These are phyloP conservation scores for Himalopsyche tibetana DNA, from an alignment of 2,888 invertebrate species.

Conservation along the genomic window DNA sequence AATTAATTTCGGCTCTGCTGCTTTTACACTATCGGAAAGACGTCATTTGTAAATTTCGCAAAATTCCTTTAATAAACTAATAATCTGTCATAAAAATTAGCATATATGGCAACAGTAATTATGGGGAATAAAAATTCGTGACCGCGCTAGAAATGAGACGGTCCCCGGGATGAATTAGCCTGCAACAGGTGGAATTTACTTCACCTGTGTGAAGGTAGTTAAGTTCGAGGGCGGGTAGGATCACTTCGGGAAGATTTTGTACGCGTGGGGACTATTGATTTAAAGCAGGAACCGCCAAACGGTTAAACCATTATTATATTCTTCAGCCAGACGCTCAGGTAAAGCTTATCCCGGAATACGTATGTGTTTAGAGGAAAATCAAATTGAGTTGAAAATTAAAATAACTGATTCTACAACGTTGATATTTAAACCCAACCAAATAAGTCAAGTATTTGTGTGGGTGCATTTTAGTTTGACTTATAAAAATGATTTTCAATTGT, in stretches of 20 bases:
- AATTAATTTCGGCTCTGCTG: background rate
- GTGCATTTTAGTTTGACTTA: no score
- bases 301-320: no score
- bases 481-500: no score
- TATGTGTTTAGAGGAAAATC: no score
- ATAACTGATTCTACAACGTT: no score
- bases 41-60: background rate
- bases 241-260: background rate
- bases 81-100: slow-evolving; percentile 10
- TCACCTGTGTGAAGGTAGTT: slow-evolving; percentile 20
- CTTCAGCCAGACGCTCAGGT: no score
- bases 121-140: slow-evolving; percentile 26
- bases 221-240: background rate
- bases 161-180: slow-evolving; percentile 18
- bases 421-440: no score
- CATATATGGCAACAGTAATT: slow-evolving; percentile 3
- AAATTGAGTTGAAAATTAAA: no score
- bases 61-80: slow-evolving; percentile 14
- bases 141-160: slow-evolving; percentile 19
- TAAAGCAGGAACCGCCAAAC: background rate
- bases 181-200: slow-evolving; percentile 10
- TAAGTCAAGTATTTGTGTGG: no score
- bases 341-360: no score
- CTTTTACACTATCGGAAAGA: background rate
- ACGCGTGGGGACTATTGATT: slow-evolving; percentile 4